Base-by-base conservation (phyloP, 2,888 invertebrate species). In the Latheticus oryzae region DNA sequence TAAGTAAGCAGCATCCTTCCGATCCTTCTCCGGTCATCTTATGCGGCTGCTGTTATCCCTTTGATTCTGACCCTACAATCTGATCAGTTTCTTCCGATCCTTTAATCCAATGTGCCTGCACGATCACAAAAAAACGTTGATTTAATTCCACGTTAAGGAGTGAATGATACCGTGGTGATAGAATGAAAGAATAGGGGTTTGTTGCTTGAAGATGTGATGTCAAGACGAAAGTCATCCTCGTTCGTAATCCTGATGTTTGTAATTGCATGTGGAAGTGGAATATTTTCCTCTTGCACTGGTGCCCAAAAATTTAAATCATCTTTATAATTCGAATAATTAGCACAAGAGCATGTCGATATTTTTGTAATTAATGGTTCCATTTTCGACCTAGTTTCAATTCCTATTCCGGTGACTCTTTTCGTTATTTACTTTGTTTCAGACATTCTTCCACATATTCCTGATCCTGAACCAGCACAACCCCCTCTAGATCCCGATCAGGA, bases 391-490 rank as follows among this genome's bases (percentile, higher is more conserved):
- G 28, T 28, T 11, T 40, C 12, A n/a, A 32, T 32, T 16, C 48
- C 17, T 9, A n/a, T 2, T 50, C 43, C 42, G 28, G 21, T 40
- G 42, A 52, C 47, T 50, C 35, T 47, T 50, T 45, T 45, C 35
- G 33, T 47, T 32, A 47, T 47, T 35, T 38, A 62, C 45, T 82
- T 79, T 81, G 80, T 83, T 83, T 82, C 84, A 83, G 83, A 83
- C 79, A 77, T 79, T 77, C 80, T 81, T 77, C 80, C 81, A 76
- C 79, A 81, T 75, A 76, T 78, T 76, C 76, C 82, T 76, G 84
- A 81, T 80, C 84, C 83, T 78, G 81, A 82, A 72, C 83, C 82
- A 78, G 82, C 82, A 79, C 80, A 82, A 72, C 79, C 81, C 77
- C 79, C 81, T 77, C 79, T 79, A 76, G 79, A 80, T 75, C 80